These are phyloP conservation scores for Carlito syrichta DNA, from an alignment of 2,113 vertebrate species.

Conservation along the genomic window DNA sequence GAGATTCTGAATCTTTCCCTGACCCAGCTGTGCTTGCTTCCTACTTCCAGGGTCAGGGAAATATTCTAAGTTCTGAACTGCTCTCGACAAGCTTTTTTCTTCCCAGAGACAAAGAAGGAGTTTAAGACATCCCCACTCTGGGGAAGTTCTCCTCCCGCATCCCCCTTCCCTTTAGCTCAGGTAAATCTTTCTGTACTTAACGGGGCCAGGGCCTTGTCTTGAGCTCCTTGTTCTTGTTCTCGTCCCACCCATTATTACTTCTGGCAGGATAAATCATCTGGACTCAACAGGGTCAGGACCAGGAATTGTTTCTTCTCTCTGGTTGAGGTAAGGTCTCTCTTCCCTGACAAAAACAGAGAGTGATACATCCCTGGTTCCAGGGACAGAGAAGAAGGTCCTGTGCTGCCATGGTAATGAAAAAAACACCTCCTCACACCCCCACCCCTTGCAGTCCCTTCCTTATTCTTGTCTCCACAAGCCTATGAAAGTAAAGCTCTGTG, in stretches of 20 bases:
- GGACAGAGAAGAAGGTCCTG: background rate
- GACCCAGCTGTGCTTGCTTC: background rate
- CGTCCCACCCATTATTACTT: background rate
- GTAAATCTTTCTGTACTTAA: conserved; percentile 7
- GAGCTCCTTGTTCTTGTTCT: background rate
- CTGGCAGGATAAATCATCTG: background rate
- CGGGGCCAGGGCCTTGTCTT: background rate
- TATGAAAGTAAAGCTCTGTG: background rate
- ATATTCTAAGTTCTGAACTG: background rate
- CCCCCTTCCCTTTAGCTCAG: background rate
- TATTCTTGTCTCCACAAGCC: background rate
- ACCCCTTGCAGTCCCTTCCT: background rate
- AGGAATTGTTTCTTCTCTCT: background rate
- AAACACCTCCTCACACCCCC: background rate
- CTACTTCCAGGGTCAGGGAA: background rate
- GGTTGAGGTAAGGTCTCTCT: background rate
- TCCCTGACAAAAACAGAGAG: background rate
- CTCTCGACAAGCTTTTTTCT: conserved; percentile 11
- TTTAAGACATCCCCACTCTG: background rate
- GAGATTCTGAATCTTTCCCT: background rate
- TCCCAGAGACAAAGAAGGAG: background rate
- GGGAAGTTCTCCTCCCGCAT: background rate
- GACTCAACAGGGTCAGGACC: background rate
- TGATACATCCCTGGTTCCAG: background rate
- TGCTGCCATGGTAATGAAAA: background rate